Base-by-base conservation (phyloP, 92 coral and sea anemone genomes). In the Siderastrea radians region DNA sequence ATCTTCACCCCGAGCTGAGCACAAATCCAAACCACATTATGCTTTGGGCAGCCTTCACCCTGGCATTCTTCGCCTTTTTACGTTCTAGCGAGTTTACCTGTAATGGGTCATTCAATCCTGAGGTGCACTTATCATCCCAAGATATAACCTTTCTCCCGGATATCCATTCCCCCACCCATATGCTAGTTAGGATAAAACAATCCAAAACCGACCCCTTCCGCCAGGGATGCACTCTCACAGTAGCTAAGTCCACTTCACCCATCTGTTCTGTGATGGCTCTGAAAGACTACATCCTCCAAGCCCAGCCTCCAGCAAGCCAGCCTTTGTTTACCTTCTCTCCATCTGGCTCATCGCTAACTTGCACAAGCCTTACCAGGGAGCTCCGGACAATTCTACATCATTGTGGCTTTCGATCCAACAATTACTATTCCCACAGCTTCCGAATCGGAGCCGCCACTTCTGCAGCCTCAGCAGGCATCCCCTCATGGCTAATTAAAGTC, bases 11-110 rank as follows among this genome's bases (percentile, higher is more conserved):
- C n/a, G 57, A 72, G 7, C 9, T 72, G 15, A 48, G 10, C 38
- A 13, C 5, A 9, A 52, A 75, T 43, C 7, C 60, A 4, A 55
- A 77, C 17, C 69, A 59, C 17, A 46, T 77, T 12, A 77, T 77
- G 70, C 54, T 77, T 3, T 77, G 81, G 81, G 69, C 81, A 14
- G 81, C 81, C 69, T 59, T 77, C 8, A 77, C 81, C 13, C 15
- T 77, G 7, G 71, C 52, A 2, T 76, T 76, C n/a, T 74, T 76
- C 15, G 81, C 69, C 1, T 77, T 77, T 16, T 48, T 77, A 48
- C 55, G 76, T 4, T 72, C 58, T 9, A 72, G 76, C 9, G 76
- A 72, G 15, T 72, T 72, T 49, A 72, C 76, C 51, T 72, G 76
- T 16, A 48, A 48, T 72, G 76, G 58, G 38, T 58, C 49, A 3